Percentiles rank a stretch among this genome's conserved stretches.
These are phyloP conservation scores for Mus spretus DNA, from an alignment of 2,797 vertebrate species.

Conservation along the genomic window DNA sequence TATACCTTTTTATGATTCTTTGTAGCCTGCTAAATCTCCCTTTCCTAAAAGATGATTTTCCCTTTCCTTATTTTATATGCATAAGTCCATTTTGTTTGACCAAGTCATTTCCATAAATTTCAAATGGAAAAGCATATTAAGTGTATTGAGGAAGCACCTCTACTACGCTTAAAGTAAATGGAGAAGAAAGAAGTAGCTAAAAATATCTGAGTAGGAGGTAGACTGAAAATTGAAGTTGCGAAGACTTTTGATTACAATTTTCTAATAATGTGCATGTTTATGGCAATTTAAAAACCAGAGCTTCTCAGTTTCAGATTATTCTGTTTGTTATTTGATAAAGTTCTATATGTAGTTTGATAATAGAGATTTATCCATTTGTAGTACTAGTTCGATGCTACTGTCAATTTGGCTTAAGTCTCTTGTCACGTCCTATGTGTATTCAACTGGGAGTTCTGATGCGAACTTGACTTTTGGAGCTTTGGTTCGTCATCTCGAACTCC, in stretches of 20 bases:
- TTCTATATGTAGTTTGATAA: not conserved
- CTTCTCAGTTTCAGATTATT: not conserved
- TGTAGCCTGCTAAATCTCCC: not conserved
- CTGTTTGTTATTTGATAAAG: not conserved
- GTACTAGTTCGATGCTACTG: not conserved
- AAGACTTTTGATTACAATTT: conserved; percentile 58
- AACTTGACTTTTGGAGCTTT: not conserved
- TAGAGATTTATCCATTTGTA: not conserved
- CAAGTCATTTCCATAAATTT: conserved; percentile 23
- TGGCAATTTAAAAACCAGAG: conserved; percentile 45
- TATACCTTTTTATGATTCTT: conserved; percentile 68
- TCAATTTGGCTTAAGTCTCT: not conserved
- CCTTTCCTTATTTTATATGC: not conserved
- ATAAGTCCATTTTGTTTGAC: not conserved
- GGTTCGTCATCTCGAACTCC: not conserved
- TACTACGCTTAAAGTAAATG: not conserved
- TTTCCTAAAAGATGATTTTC: conserved; percentile 3
- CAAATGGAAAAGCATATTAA: not conserved
- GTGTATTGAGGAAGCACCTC: conserved; percentile 52
- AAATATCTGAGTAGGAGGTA: conserved; percentile 67
- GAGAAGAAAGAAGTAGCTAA: conserved; percentile 20
- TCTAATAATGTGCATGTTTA: conserved; percentile 45
- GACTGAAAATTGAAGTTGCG: conserved; percentile 45
- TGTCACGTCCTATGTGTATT: not conserved
- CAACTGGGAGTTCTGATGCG: not conserved